phyloP scores from a whole-genome alignment of 2,888 invertebrate species.

The Lobophora halterata region DNA sequence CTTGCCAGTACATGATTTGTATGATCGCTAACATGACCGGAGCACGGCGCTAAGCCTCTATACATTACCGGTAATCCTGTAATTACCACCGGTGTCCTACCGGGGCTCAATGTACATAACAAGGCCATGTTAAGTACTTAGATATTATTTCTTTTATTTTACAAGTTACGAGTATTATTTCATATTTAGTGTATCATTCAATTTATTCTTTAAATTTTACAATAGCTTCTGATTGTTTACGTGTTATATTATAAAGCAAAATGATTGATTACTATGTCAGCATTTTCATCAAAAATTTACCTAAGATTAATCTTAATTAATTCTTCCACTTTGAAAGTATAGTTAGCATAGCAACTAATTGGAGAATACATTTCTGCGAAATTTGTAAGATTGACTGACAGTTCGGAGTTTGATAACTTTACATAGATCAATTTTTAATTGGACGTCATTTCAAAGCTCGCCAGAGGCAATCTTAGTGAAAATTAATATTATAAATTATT shows the following conservation, averaged over 20 bases:
- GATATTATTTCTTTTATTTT: too few species aligned
- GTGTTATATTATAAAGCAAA: too few species aligned
- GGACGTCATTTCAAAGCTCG: slow-evolving; percentile 5
- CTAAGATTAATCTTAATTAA: slow-evolving; percentile 12
- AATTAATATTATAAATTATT: neutral
- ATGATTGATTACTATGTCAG: too few species aligned
- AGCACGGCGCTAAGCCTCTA: too few species aligned
- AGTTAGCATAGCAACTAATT: slow-evolving; percentile 5
- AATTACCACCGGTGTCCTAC: slow-evolving; percentile 10
- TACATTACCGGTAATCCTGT: slow-evolving; percentile 12
- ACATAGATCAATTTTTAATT: slow-evolving; percentile 13
- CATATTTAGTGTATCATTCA: too few species aligned
- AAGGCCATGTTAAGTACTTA: too few species aligned
- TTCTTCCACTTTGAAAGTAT: slow-evolving; percentile 7
- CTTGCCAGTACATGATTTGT: neutral
- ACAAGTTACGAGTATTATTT: too few species aligned
- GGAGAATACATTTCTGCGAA: slow-evolving; percentile 9
- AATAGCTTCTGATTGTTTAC: too few species aligned
- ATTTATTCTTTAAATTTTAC: too few species aligned
- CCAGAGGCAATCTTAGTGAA: neutral
- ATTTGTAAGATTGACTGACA: slow-evolving; percentile 17
- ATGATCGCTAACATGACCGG: slow-evolving; percentile 5
- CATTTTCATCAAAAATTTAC: neutral
- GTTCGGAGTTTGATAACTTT: slow-evolving; percentile 6
- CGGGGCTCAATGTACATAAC: too few species aligned